phyloP scores from a whole-genome alignment of 2,797 vertebrate genomes.

The Micromesistius poutassou region DNA sequence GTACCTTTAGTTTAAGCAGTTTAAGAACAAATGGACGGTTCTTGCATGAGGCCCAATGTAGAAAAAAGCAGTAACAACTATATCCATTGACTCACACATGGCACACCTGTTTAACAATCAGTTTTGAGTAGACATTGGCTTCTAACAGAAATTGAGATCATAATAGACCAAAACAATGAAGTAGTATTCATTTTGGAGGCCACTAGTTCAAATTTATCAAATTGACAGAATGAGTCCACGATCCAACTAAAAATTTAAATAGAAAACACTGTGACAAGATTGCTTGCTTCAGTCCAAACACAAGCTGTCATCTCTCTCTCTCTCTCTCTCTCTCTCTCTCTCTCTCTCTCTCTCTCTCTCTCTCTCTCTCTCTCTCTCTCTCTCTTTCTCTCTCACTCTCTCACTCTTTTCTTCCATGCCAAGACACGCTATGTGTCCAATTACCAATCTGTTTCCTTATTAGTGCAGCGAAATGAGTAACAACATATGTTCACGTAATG shows the following conservation, averaged over 20 bases:
- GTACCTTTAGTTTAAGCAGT: not conserved
- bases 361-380: conserved; percentile 22
- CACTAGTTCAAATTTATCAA: not conserved
- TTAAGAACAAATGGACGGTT: not conserved
- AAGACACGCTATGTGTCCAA: not conserved
- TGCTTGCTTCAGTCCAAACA: conserved; percentile 50
- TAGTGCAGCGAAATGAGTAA: not conserved
- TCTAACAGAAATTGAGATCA: not conserved
- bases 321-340: conserved; percentile 15
- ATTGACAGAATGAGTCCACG: conserved; percentile 19
- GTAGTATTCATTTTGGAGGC: not conserved
- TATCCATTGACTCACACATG: not conserved
- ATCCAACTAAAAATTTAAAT: conserved; percentile 16
- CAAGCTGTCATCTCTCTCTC: conserved; percentile 55
- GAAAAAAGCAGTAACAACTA: not conserved
- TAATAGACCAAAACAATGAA: not conserved
- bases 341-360: conserved; percentile 12
- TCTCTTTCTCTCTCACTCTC: too few relatives aligned
- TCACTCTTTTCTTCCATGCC: not conserved
- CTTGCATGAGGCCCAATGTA: not conserved
- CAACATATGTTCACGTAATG: not conserved
- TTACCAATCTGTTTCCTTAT: not conserved
- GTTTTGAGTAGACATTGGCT: not conserved
- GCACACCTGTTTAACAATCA: not conserved
- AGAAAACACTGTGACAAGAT: conserved; percentile 29